A percentile compares a stretch with the other conserved stretches of the same genome.
phyloP scores from a whole-genome alignment of 2,797 vertebrate species.

The Kryptolebias ocellatus region DNA sequence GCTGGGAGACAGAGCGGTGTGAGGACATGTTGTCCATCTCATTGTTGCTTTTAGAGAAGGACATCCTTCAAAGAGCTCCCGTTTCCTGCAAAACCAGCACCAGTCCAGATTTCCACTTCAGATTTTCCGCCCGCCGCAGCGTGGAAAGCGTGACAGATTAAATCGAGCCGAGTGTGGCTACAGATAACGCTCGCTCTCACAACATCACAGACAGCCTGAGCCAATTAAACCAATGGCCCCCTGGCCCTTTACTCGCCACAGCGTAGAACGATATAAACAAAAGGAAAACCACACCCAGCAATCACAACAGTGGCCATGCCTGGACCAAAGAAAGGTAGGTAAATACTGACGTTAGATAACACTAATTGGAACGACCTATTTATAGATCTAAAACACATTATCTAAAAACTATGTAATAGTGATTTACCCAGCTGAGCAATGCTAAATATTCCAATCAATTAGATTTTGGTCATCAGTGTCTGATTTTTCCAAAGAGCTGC shows the following conservation, averaged over 20 bases:
- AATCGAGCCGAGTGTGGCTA: conserved; percentile 53
- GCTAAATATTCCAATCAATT: neutral
- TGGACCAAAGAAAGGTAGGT: conserved; percentile 25
- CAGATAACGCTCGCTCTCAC: conserved; percentile 69
- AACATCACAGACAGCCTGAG: conserved; percentile 58
- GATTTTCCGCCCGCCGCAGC: conserved; percentile 54
- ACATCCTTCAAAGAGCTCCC: conserved; percentile 55
- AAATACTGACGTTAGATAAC: conserved; percentile 32
- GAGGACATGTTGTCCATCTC: conserved; percentile 36
- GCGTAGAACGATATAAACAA: conserved; percentile 62
- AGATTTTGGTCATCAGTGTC: neutral
- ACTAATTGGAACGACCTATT: neutral
- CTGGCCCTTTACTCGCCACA: conserved; percentile 42
- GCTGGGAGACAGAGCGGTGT: conserved; percentile 33
- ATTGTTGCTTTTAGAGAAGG: conserved; percentile 28
- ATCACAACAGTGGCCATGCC: conserved; percentile 40
- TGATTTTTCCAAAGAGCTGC: conserved; percentile 10
- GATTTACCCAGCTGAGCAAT: conserved; percentile 2
- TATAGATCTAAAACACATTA: neutral
- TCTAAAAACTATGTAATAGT: neutral
- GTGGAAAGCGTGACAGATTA: conserved; percentile 62
- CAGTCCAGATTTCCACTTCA: conserved; percentile 66
- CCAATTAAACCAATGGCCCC: conserved; percentile 68
- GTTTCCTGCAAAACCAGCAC: conserved; percentile 57
- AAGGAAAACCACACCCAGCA: conserved; percentile 58